Evolutionary conservation across 2,888 invertebrate genomes (phyloP).

Genomic region (Bruchidius siliquastri): DNA sequence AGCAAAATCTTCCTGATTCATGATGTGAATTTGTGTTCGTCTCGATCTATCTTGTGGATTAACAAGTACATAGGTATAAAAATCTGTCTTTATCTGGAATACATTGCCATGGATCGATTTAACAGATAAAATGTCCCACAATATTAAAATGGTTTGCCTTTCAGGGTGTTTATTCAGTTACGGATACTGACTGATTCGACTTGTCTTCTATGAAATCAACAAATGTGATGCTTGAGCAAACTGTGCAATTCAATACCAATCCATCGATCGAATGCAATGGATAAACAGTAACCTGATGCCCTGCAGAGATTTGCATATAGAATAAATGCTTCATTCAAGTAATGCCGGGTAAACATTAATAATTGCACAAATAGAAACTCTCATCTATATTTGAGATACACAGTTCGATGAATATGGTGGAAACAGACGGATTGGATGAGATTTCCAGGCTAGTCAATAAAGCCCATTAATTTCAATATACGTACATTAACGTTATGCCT

Average conservation of each 20-base stretch:
- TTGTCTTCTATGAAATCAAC: neutral
- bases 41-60: no score
- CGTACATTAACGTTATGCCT: neutral
- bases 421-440: neutral
- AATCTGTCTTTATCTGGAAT: no score
- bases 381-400: neutral
- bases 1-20: no score
- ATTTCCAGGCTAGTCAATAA: neutral
- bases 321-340: neutral
- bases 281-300: neutral
- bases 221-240: neutral
- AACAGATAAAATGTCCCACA: no score
- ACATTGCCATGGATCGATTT: no score
- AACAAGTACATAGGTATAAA: no score
- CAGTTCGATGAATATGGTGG: neutral
- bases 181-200: no score
- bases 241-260: neutral
- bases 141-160: no score
- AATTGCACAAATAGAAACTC: neutral
- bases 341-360: neutral
- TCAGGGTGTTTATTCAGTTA: no score
- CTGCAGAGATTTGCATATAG: neutral
- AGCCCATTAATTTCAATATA: neutral
- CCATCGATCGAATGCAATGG: neutral
- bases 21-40: no score